phyloP scores from a whole-genome alignment of 2,113 vertebrate species.

The Hypomesus transpacificus region DNA sequence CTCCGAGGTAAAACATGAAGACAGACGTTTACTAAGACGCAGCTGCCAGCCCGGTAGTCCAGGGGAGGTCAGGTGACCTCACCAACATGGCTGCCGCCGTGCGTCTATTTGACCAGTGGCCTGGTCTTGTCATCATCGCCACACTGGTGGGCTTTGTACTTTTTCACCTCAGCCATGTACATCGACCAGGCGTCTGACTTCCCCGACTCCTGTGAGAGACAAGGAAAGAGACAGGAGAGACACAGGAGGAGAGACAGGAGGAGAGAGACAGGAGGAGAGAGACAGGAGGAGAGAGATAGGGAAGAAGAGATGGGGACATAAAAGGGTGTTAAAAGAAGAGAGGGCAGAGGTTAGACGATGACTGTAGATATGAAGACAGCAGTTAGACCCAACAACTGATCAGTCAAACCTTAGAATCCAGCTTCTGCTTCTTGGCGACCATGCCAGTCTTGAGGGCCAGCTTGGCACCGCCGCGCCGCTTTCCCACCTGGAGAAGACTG shows the following conservation, averaged over 20 bases:
- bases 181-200: conserved; percentile 94
- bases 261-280: no score
- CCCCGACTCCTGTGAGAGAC: conserved; percentile 75
- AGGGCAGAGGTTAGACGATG: not conserved
- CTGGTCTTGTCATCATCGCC: conserved; percentile 94
- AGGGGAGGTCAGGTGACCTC: not conserved
- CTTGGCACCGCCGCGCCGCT: conserved; percentile 89
- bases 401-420: conserved; percentile 78
- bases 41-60: no score
- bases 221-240: not conserved
- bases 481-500: conserved; percentile 98
- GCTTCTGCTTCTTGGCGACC: conserved; percentile 96
- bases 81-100: conserved; percentile 11
- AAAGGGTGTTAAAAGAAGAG: not conserved
- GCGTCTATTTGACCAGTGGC: conserved; percentile 87
- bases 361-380: not conserved
- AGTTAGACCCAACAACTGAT: not conserved
- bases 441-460: conserved; percentile 95
- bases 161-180: conserved; percentile 98
- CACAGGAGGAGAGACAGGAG: not conserved
- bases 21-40: no score
- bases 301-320: not conserved
- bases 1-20: no score
- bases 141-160: conserved; percentile 96
- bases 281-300: not conserved